Base-by-base conservation (phyloP, 2,888 invertebrate species). In the Rugalucina vietnamica region DNA sequence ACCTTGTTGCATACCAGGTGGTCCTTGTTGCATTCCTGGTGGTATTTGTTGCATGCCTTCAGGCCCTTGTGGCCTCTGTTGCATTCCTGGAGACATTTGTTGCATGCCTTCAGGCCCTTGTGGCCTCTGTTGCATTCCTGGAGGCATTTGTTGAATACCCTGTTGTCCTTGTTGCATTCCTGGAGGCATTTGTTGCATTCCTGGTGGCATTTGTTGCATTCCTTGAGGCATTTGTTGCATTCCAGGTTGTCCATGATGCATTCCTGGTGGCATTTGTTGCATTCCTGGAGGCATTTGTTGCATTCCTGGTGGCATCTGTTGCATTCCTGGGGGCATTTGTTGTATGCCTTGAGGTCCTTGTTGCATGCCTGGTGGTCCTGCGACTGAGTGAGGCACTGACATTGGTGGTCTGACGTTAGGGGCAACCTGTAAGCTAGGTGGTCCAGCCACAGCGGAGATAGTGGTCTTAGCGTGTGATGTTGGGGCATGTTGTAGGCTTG, bases 211-310 rank as follows among this genome's bases (percentile, higher is more conserved):
- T 18, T 65, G 75, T 43, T 36, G 82, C 34, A 81, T 76, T 24
- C 79, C 77, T 54, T 32, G 79, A 14, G 69, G 70, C 10, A 75
- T 32, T 39, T 21, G 18, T n/a, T 29, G 73, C 24, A 73, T 24
- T 27, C 18, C 70, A 27, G 8, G 27, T n/a, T 69, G 60, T 34
- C 21, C 32, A 65, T 65, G 32, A 54, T 71, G 71, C 27, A 24
- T 27, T 24, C 70, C 32, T 24, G 70, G 32, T 34, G 50, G 69
- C 34, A 32, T 57, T 18, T 65, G 75, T 43, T 36, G 82, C 34
- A 81, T 76, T 24, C 79, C 77, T 54, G 43, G 79, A 14, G 69
- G 70, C 10, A 75, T 32, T 39, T 21, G 18, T n/a, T 21, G 76
- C 60, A 60, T 50, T 14, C 36, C 39, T 1, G 71, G 76, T 27